Evolutionary conservation across 2,113 vertebrate genomes (phyloP), one percentile per base, ranked within the genome.

Genomic region (Malaclemys terrapin): DNA sequence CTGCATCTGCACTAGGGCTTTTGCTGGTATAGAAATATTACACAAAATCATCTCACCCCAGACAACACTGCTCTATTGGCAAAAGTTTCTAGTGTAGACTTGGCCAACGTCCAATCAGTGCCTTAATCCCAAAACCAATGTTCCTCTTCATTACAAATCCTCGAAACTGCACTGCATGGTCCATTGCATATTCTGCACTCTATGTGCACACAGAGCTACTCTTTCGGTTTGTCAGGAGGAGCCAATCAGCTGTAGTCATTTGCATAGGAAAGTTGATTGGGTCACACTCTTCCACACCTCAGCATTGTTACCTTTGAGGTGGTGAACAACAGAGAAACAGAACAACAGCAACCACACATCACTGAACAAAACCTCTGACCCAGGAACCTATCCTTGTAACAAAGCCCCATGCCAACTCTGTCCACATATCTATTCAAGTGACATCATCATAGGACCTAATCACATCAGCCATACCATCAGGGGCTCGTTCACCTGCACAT

Each of bases 231-330:
- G 54, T 6, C 17, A 87, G 38, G 20, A 56, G 49, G 57, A 75
- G 45, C 0, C 38, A 85, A 52, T 5, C 72, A 31, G 85, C 5
- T n/a, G 59, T 76, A 86, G 4, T 62, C 3, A 45, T 25, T 25
- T 27, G 38, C 24, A 14, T 13, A 14, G 3, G 72, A 1, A 1
- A 84, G 62, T 2, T 0, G 0, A 2, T 59, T 20, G 6, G 5
- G 72, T 24, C 45, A 42, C 24, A 24, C 8, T 22, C 5, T 22
- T 80, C 29, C 10, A 10, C 27, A n/a, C 17, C 16, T 52, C 49
- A 20, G 49, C 79, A n/a, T 52, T 52, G 29, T 80, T 50, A 52
- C 49, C 29, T 52, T 35, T 52, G 31, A 80, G 14, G 12, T 20
- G 13, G 29, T 35, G 31, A 52, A 80, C 31, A 80, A 27, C 16